Base-by-base conservation (phyloP, 2,888 invertebrate species). In the Acheta domesticus region DNA sequence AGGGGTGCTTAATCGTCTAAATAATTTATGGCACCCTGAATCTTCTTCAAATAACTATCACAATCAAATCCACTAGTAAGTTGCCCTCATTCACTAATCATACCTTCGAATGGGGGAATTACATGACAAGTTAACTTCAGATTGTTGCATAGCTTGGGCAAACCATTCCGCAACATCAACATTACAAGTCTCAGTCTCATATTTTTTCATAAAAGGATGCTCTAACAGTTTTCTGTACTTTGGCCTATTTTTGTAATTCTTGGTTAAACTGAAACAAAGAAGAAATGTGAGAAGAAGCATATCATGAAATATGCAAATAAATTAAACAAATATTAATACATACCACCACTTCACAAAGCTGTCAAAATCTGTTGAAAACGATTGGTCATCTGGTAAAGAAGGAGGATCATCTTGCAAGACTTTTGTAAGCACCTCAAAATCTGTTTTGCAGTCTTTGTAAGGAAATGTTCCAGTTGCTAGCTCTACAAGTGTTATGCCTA, bases 391-490 rank as follows among this genome's bases (percentile, higher is more conserved):
- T 1, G 98, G 97, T 85, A 98, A 89, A 84, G 91, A 90, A 12
- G 97, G 97, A 49, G 97, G 96, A 84, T 94, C 96, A 83, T 96
- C 94, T 84, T 94, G 92, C 85, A 99, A 91, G 84, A 98, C 97
- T 89, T 94, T 94, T 79, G 96, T 93, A 83, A 98, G 91, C 79
- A 98, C 97, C 90, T 99, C 99, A 89, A 99, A 99, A 89, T 99
- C 99, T 85, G 96, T 97, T 88, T 94, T 94, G 87, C 98, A 98
- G 88, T 97, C 95, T 86, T 92, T 91, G 87, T 96, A 96, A 0
- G 99, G 99, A 87, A 98, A 98, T 83, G 94, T 93, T 79, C 98
- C 99, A 19, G 97, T 97, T 76, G 99, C 99, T 85, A 99, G 89
- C 89, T 99, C 99, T 78, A 99, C 96, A 80, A 97, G 89, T 79